Evolutionary conservation across 2,888 invertebrate species (phyloP), one percentile per base, ranked within the genome.

Genomic region (Coelogynopora nodosa): DNA sequence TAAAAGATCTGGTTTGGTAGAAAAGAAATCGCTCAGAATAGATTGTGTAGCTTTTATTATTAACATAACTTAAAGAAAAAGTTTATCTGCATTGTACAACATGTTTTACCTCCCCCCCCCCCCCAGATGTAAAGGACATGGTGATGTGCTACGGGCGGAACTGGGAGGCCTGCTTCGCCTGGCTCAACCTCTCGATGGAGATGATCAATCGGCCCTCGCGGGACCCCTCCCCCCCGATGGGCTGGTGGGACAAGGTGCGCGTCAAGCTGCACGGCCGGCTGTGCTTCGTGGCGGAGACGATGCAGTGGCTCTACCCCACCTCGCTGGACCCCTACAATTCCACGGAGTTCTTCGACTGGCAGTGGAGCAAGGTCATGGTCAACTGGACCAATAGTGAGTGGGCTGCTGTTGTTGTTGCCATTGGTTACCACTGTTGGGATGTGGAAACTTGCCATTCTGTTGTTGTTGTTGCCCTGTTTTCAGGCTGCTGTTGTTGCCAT

Each of bases 321-420:
- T 98, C 98, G 0, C 93, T 97, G 13, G 97, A 99, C 93, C 99
- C 99, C 0, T 99, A 98, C 92, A 99, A 99, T 91, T 97, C 97
- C 0, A 98, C 98, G 0, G 99, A 99, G 92, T 96, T 98, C 93
- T 97, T 99, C 96, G 98, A 99, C 92, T 94, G 98, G 88, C 96
- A 96, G 0, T 99, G 98, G 98, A 95, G 94, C 67, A 95, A 96
- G 89, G 94, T 97, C 0, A 95, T 95, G 31, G 94, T 99, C 90
- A 97, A 98, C 90, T 98, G 98, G 98, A 97, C 96, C 0, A 96
- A 97, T 91, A 96, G 96, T 93, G 91, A 88, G 89, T 82, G n/a
- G n/a, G n/a, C n/a, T n/a, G 82, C 67, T 86, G 82, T 27, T 87
- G 1, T 0, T 27, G 0, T 74, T 85, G 10, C 26, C 67, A n/a